These are phyloP conservation scores for Melinaea menophilus DNA, from an alignment of 2,888 invertebrate species.

Conservation along the genomic window DNA sequence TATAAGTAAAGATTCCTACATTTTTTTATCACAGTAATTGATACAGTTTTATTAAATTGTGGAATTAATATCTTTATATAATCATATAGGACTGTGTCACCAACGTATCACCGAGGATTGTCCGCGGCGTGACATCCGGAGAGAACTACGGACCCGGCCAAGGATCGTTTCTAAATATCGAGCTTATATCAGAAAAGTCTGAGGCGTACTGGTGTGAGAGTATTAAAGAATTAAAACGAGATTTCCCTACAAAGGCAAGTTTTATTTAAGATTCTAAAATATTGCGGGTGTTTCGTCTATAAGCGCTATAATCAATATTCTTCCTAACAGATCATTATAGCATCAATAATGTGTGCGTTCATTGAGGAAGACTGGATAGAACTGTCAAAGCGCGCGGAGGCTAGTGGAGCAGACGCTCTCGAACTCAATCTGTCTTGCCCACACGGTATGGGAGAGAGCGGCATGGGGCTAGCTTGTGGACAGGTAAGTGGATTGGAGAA, in stretches of 20 bases:
- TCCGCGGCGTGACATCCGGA: slow-evolving; percentile 95
- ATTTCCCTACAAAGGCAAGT: slow-evolving; percentile 90
- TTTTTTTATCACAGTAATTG: no score
- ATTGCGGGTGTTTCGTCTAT: no score
- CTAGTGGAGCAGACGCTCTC: slow-evolving; percentile 94
- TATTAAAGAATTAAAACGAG: slow-evolving; percentile 91
- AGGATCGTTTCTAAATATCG: slow-evolving; percentile 97
- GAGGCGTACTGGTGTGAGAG: slow-evolving; percentile 95
- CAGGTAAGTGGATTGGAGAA: slow-evolving; percentile 78
- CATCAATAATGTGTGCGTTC: slow-evolving; percentile 96
- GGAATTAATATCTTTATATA: neutral
- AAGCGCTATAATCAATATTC: no score
- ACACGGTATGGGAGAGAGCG: slow-evolving; percentile 98
- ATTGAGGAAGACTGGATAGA: slow-evolving; percentile 92
- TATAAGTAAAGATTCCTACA: no score
- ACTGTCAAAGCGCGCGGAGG: slow-evolving; percentile 86
- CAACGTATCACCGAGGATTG: slow-evolving; percentile 97
- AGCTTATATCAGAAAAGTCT: slow-evolving; percentile 97
- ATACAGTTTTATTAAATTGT: neutral
- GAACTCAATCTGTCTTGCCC: slow-evolving; percentile 98
- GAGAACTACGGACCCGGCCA: slow-evolving; percentile 97
- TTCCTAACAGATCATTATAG: slow-evolving; percentile 85
- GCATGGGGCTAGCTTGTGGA: slow-evolving; percentile 99
- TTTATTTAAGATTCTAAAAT: slow-evolving; percentile 19
- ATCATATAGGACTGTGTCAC: slow-evolving; percentile 89